Percentiles rank a stretch among this genome's conserved stretches.
Evolutionary conservation across 2,797 vertebrate genomes (phyloP).

Genomic region (Phataginus tricuspis): DNA sequence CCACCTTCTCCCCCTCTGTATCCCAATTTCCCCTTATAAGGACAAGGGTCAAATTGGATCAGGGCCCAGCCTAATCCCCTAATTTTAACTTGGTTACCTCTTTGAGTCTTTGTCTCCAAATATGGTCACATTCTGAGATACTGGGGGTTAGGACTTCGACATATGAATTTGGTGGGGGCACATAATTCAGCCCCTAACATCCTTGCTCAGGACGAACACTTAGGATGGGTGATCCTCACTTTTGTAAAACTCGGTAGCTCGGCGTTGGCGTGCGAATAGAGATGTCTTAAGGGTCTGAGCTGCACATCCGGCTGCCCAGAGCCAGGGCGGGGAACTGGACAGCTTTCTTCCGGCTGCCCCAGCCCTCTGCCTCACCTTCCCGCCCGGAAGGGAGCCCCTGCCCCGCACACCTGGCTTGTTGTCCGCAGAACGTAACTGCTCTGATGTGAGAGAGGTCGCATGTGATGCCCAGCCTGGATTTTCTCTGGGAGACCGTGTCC

Average conservation of each 20-base stretch:
- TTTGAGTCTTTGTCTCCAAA: neutral
- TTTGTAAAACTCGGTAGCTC: neutral
- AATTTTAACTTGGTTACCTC: neutral
- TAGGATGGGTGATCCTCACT: neutral
- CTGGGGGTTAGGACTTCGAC: neutral
- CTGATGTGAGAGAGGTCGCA: rapidly evolving
- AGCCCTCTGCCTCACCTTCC: rapidly evolving
- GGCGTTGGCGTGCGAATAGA: rapidly evolving
- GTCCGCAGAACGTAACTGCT: neutral
- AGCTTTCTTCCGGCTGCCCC: neutral
- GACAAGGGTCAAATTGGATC: neutral
- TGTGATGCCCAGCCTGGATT: rapidly evolving
- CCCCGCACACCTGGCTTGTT: rapidly evolving
- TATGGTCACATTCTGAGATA: neutral
- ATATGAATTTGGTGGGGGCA: neutral
- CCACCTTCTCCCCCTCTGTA: neutral
- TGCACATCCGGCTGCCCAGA: rapidly evolving
- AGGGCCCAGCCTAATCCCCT: neutral
- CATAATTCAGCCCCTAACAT: neutral
- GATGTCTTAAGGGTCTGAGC: neutral
- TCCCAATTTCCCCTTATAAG: neutral
- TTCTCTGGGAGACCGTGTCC: neutral
- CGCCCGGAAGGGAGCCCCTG: neutral
- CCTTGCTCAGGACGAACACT: neutral
- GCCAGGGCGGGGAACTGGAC: rapidly evolving